Base-by-base conservation (phyloP, 2,797 vertebrate genomes). In the Falco naumanni region DNA sequence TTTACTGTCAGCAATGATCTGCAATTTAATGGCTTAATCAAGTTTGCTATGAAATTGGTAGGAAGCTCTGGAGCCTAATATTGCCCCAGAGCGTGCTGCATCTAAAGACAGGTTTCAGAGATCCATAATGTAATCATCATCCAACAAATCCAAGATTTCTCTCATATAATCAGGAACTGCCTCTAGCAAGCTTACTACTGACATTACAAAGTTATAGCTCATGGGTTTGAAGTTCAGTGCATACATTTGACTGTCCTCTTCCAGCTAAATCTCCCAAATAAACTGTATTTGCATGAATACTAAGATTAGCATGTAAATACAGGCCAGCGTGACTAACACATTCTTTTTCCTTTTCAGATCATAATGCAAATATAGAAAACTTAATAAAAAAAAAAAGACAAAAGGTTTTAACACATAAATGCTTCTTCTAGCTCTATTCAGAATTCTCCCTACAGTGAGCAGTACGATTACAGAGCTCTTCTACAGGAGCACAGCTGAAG, bases 11-110 rank as follows among this genome's bases (percentile, higher is more conserved):
- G 74, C 89, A 92, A 95, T 86, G 91, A 96, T 96, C 94, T 97
- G 94, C 96, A 96, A 87, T 95, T 90, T 90, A 94, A 97, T 61
- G 48, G 91, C 95, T 96, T 98, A 98, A 98, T 97, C 94, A 94
- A 92, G 97, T 98, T 98, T 96, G 90, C 89, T 81, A 33, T 59
- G 87, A 70, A 85, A 86, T 71, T 37, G 75, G 70, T 66, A 22
- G 85, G 83, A 92, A 86, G 89, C 95, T 97, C 78, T 89, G 53
- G 94, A 96, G 95, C 86, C 84, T 68, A 53, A 56, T 82, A 74
- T 13, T 77, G 96, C 79, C 88, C 39, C 63, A 28, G 94, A 84
- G 97, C 78, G 82, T 96, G 84, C 75, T 33, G 93, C 19, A 43
- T 65, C 26, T 59, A 48, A 59, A 72, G 90, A 51, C 84, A 91